These are phyloP conservation scores for Orchesella cincta DNA, from an alignment of 1,140 invertebrate species.

Conservation along the genomic window DNA sequence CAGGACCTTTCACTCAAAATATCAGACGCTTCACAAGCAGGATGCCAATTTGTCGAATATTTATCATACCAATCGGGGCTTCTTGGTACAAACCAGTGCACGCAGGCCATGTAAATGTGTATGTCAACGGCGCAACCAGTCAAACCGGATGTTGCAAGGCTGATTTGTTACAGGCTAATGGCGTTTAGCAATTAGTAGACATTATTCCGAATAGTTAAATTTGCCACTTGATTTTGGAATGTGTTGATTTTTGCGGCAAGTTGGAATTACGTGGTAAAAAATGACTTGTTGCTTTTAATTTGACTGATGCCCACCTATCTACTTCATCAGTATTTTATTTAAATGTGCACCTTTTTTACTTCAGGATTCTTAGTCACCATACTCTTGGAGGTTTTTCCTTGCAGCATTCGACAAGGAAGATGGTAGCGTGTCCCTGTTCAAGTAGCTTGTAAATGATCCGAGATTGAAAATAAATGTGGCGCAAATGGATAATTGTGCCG, in stretches of 20 bases:
- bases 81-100: no score
- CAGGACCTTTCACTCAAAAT: no score
- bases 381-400: slow-evolving; percentile 31
- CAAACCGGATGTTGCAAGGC: slow-evolving; percentile 39
- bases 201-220: neutral
- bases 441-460: no score
- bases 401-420: neutral
- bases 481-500: no score
- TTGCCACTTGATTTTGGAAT: neutral
- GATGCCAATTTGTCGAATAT: slow-evolving; percentile 37
- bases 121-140: slow-evolving; percentile 34
- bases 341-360: neutral
- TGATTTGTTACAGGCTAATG: slow-evolving; percentile 16
- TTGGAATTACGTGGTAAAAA: no score
- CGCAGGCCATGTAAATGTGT: slow-evolving; percentile 36
- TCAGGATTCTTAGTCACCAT: slow-evolving; percentile 35
- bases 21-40: slow-evolving; percentile 25
- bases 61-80: slow-evolving; percentile 41
- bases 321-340: neutral
- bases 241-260: neutral
- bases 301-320: no score
- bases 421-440: slow-evolving; percentile 8
- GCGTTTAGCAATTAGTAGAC: neutral
- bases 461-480: no score
- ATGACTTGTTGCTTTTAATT: no score